These are phyloP conservation scores for Parnassius orleans DNA, from an alignment of 2,888 invertebrate species.

Conservation along the genomic window DNA sequence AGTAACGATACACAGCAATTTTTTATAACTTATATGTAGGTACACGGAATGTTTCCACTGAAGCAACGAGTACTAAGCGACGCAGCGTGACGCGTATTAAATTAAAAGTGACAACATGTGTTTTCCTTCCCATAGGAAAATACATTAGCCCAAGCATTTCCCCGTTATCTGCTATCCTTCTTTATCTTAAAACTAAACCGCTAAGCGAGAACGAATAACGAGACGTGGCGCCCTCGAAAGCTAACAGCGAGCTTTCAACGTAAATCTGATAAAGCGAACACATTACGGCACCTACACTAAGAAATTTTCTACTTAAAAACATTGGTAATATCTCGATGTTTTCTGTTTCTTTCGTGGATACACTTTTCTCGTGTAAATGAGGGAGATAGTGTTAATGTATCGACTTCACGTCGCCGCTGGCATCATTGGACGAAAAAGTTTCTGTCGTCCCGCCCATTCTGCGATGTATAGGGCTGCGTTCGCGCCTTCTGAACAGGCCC, in stretches of 20 bases:
- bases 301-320: conserved; percentile 65
- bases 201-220: conserved; percentile 45
- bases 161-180: conserved; percentile 51
- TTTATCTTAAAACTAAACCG: conserved; percentile 38
- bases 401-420: conserved; percentile 38
- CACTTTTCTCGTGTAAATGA: conserved; percentile 24
- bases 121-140: conserved; percentile 81
- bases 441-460: conserved; percentile 65
- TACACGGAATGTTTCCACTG: conserved; percentile 14
- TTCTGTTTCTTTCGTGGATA: conserved; percentile 41
- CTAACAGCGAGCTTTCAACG: conserved; percentile 78
- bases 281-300: conserved; percentile 75
- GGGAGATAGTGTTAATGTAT: conserved; percentile 48
- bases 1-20: no score
- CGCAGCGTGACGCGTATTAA: conserved; percentile 79
- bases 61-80: conserved; percentile 41
- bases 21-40: no score
- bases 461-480: conserved; percentile 65
- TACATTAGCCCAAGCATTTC: conserved; percentile 77
- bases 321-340: conserved; percentile 43
- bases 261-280: conserved; percentile 79
- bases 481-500: conserved; percentile 58
- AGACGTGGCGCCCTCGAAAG: conserved; percentile 66
- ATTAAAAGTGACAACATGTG: conserved; percentile 80
- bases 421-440: conserved; percentile 73